These are phyloP conservation scores for Ptilorrhoa leucosticta DNA, from an alignment of 2,113 vertebrate genomes.

Conservation along the genomic window DNA sequence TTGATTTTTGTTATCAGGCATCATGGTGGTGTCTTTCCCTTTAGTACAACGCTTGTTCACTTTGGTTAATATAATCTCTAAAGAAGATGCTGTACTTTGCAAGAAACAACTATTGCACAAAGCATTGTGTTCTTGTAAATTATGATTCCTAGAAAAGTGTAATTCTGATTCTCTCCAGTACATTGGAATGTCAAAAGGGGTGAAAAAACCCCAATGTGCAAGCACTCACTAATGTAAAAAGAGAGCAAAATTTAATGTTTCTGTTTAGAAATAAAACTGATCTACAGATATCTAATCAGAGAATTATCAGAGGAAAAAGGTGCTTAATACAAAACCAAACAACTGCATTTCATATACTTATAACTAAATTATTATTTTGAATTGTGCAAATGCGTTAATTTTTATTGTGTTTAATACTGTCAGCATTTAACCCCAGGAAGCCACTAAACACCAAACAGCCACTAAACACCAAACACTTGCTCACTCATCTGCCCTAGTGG, in stretches of 20 bases:
- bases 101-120: not conserved
- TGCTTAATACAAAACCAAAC: not conserved
- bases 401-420: not conserved
- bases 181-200: not conserved
- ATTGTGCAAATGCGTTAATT: not conserved
- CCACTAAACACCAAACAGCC: not conserved
- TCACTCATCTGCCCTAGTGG: not conserved
- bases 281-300: not conserved
- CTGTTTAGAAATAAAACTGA: not conserved
- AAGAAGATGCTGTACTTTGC: not conserved
- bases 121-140: not conserved
- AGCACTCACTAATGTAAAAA: not conserved
- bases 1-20: not conserved
- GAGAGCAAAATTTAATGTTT: not conserved
- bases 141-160: not conserved
- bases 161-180: not conserved
- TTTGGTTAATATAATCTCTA: not conserved
- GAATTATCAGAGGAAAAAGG: not conserved
- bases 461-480: not conserved
- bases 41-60: not conserved
- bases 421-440: not conserved
- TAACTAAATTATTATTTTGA: not conserved
- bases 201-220: not conserved
- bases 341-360: not conserved
- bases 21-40: not conserved